Conservation (phyloP, 2,113 vertebrate genomes). For the Phodopus roborovskii region DNA sequence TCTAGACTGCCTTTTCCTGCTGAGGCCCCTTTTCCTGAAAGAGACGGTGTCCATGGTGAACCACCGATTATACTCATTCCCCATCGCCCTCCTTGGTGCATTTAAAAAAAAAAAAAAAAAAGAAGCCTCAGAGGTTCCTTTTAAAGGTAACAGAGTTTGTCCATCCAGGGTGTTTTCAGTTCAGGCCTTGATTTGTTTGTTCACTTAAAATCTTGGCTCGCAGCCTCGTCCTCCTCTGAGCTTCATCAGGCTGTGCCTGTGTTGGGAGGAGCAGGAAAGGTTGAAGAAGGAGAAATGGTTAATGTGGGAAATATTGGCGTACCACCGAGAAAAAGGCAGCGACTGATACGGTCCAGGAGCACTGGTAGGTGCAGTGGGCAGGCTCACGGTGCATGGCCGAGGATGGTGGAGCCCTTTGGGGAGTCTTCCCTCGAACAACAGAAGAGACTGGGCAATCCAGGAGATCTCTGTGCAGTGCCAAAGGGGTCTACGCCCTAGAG, state of each 20-base stretch:
- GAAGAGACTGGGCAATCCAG: background rate
- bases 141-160: constrained; percentile 49
- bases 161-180: constrained; percentile 49
- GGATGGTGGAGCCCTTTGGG: background rate
- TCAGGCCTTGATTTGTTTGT: constrained; percentile 60
- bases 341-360: background rate
- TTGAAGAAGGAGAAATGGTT: background rate
- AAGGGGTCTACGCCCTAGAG: background rate
- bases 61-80: background rate
- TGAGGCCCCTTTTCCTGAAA: constrained; percentile 55
- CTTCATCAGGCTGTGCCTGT: background rate
- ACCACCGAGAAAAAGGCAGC: background rate
- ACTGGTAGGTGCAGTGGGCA: background rate
- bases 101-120: background rate
- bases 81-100: background rate
- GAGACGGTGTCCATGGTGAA: constrained; percentile 22
- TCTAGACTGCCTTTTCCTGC: constrained; percentile 48
- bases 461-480: background rate
- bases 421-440: background rate
- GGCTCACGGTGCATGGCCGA: background rate
- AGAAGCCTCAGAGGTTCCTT: constrained; percentile 4
- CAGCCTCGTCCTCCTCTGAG: constrained; percentile 43
- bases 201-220: constrained; percentile 36
- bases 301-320: background rate
- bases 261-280: background rate